Conservation (phyloP, 2,797 vertebrate species). For the Melanotaenia boesemani region DNA sequence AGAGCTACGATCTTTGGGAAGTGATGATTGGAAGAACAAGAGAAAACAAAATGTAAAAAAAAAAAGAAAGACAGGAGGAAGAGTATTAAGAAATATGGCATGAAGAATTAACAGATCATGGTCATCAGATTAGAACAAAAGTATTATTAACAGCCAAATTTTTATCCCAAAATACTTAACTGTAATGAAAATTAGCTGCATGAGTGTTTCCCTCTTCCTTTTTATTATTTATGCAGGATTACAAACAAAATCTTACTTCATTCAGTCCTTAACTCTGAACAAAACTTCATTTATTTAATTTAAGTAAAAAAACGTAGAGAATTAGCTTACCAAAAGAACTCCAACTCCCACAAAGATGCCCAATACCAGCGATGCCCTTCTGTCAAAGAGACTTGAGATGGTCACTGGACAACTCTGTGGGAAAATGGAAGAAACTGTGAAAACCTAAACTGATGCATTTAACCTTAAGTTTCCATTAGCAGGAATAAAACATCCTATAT, state of each 20-base stretch:
- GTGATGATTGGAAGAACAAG: not conserved
- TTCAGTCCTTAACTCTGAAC: not conserved
- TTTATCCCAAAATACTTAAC: not conserved
- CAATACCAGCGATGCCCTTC: conserved; percentile 52
- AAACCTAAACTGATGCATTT: not conserved
- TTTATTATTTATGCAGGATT: not conserved
- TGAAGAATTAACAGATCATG: conserved; percentile 20
- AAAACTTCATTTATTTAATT: not conserved
- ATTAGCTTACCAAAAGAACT: conserved; percentile 74
- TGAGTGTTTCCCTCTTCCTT: not conserved
- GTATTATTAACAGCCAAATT: not conserved
- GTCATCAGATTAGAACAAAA: conserved; percentile 8
- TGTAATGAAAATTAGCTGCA: too few relatives aligned
- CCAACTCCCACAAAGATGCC: conserved; percentile 67
- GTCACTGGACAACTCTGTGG: conserved; percentile 61
- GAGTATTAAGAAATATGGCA: conserved; percentile 12
- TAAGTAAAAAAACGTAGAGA: not conserved
- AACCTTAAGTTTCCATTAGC: not conserved
- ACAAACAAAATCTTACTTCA: not conserved
- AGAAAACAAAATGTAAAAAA: not conserved
- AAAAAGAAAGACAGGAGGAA: not conserved
- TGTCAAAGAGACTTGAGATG: conserved; percentile 24
- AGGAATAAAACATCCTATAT: not conserved
- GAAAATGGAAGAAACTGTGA: conserved; percentile 8
- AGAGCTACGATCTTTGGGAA: conserved; percentile 57